A percentile compares a stretch with the other conserved stretches of the same genome.
Conservation (phyloP, 2,888 invertebrate species). For the Myopa testacea region DNA sequence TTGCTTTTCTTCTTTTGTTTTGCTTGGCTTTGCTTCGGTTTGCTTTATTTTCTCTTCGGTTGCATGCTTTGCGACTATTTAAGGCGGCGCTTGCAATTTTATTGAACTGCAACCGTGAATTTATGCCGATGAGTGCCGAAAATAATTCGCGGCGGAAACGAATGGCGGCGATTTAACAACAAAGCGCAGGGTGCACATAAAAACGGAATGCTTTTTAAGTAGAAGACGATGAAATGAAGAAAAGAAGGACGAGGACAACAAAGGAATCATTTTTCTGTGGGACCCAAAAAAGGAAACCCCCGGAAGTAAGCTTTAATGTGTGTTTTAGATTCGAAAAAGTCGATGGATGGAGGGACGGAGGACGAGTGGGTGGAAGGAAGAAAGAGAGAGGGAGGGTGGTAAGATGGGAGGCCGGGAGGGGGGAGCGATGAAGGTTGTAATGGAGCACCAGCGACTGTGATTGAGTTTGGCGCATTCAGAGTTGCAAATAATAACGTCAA, state of each 20-base stretch:
- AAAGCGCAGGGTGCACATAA: slow-evolving; percentile 11
- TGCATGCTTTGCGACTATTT: slow-evolving; percentile 12
- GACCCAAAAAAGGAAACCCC: background rate
- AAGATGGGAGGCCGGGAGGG: background rate
- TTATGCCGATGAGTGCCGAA: slow-evolving; percentile 20
- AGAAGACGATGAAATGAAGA: background rate
- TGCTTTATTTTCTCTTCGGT: background rate
- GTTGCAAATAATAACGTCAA: no score
- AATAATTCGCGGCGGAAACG: slow-evolving; percentile 23
- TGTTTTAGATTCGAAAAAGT: background rate
- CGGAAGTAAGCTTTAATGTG: slow-evolving; percentile 3
- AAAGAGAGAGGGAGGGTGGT: background rate
- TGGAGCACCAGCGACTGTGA: no score
- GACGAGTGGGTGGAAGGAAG: background rate
- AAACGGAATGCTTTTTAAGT: slow-evolving; percentile 10
- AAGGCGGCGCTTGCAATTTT: slow-evolving; percentile 12
- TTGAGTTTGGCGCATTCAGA: no score
- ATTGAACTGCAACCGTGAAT: slow-evolving; percentile 32
- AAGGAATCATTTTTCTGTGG: background rate
- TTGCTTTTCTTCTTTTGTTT: background rate
- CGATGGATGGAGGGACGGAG: background rate
- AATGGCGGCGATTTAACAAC: slow-evolving; percentile 20
- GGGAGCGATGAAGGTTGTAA: background rate
- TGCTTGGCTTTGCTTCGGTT: background rate
- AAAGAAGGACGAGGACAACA: background rate